Conservation (phyloP, 2,797 vertebrate species). For the Oreonectes daqikongensis region DNA sequence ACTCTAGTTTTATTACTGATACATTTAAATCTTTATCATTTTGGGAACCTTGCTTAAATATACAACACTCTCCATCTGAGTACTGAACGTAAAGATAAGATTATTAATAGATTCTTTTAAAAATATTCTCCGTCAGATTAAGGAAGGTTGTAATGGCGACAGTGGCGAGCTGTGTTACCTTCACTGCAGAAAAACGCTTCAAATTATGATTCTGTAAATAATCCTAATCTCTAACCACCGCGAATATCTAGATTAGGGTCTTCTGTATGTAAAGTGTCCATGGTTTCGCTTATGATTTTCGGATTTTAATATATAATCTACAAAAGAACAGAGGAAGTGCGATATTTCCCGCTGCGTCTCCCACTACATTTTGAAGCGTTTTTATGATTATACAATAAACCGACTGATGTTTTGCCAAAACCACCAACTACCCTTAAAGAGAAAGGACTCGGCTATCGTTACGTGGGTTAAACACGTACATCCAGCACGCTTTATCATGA, state of each 20-base stretch:
- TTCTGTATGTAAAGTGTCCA: slow-evolving; percentile 35
- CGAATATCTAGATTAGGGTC: slow-evolving; percentile 43
- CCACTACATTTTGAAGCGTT: slow-evolving; percentile 54
- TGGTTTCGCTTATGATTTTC: not conserved
- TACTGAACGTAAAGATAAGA: not conserved
- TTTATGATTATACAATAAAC: slow-evolving; percentile 48
- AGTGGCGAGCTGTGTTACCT: slow-evolving; percentile 63
- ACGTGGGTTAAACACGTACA: not conserved
- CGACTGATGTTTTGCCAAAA: slow-evolving; percentile 3
- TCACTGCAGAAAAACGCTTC: slow-evolving; percentile 47
- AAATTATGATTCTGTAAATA: not conserved
- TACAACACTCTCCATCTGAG: not conserved
- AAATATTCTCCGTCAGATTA: slow-evolving; percentile 55
- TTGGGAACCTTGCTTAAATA: not conserved
- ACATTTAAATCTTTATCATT: not conserved
- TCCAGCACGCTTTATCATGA: not conserved
- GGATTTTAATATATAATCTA: slow-evolving; percentile 55
- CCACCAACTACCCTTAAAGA: not conserved
- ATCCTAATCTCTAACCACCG: slow-evolving; percentile 9
- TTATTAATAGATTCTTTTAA: slow-evolving; percentile 35
- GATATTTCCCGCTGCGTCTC: slow-evolving; percentile 29
- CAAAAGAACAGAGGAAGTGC: slow-evolving; percentile 59
- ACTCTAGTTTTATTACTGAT: not conserved
- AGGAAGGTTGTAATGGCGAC: slow-evolving; percentile 61
- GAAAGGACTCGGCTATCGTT: slow-evolving; percentile 31